A percentile compares a stretch with the other conserved stretches of the same genome.
Evolutionary conservation across 1,140 invertebrate species (phyloP).

Genomic region (Aphis craccivora): DNA sequence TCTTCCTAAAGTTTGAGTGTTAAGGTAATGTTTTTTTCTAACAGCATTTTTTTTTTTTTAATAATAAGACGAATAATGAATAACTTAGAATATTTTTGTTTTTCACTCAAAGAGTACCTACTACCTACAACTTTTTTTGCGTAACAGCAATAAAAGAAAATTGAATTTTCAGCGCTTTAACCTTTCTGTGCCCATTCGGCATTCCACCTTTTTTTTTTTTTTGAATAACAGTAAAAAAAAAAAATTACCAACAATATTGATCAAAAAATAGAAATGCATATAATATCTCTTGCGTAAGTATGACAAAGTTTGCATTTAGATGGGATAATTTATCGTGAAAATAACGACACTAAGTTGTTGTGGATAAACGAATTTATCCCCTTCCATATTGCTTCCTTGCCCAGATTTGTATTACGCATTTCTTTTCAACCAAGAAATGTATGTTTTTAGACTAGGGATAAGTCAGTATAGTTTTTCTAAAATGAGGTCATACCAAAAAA

Average conservation of each 20-base stretch:
- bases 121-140: background rate
- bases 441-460: background rate
- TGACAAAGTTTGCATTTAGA: slow-evolving; percentile 23
- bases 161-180: background rate
- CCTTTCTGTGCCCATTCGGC: background rate
- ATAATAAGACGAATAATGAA: background rate
- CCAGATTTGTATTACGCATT: background rate
- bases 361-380: background rate
- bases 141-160: background rate
- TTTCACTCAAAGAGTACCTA: background rate
- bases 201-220: background rate
- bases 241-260: background rate
- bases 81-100: background rate
- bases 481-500: background rate
- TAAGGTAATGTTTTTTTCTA: background rate
- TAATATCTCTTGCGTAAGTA: slow-evolving; percentile 3
- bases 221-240: background rate
- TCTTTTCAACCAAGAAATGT: background rate
- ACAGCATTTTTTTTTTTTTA: background rate
- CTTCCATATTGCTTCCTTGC: background rate
- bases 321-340: slow-evolving; percentile 19
- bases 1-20: background rate
- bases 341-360: background rate
- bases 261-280: slow-evolving; percentile 29
- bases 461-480: background rate